A percentile compares a stretch with the other conserved stretches of the same genome.
Evolutionary conservation across 2,888 invertebrate genomes (phyloP).

Genomic region (Sympetrum striolatum): DNA sequence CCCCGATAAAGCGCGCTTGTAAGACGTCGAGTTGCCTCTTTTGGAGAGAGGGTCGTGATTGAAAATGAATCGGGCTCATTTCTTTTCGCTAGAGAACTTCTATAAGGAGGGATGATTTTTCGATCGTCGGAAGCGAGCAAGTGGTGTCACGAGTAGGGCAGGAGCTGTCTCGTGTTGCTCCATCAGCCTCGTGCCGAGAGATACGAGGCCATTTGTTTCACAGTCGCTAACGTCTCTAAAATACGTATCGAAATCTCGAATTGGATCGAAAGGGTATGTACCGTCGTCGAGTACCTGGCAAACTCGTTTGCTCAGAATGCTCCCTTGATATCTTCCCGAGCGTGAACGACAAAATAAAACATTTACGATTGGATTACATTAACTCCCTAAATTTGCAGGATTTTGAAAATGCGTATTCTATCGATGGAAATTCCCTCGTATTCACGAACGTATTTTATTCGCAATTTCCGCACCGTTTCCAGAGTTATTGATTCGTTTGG

Average conservation of each 20-base stretch:
- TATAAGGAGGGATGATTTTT: not conserved
- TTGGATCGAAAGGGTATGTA: not conserved
- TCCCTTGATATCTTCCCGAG: too few species aligned
- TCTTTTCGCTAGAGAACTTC: not conserved
- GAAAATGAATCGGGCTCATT: not conserved
- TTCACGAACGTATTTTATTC: conserved; percentile 15
- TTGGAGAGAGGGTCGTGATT: not conserved
- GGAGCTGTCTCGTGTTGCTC: not conserved
- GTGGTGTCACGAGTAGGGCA: not conserved
- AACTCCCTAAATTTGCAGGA: not conserved
- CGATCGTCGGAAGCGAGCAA: not conserved
- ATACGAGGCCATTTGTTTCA: not conserved
- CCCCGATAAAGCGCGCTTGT: not conserved
- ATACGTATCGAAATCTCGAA: not conserved
- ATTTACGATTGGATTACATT: too few species aligned
- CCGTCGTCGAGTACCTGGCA: not conserved
- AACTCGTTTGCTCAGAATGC: not conserved
- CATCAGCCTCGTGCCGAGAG: not conserved
- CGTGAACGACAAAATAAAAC: too few species aligned
- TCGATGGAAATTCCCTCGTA: not conserved
- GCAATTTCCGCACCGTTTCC: not conserved
- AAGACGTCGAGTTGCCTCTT: not conserved
- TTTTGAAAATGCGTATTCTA: not conserved
- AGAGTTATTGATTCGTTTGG: conserved; percentile 26
- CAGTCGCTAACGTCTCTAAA: not conserved